Evolutionary conservation across 2,797 vertebrate species (phyloP).

Genomic region (Antennarius maculatus): DNA sequence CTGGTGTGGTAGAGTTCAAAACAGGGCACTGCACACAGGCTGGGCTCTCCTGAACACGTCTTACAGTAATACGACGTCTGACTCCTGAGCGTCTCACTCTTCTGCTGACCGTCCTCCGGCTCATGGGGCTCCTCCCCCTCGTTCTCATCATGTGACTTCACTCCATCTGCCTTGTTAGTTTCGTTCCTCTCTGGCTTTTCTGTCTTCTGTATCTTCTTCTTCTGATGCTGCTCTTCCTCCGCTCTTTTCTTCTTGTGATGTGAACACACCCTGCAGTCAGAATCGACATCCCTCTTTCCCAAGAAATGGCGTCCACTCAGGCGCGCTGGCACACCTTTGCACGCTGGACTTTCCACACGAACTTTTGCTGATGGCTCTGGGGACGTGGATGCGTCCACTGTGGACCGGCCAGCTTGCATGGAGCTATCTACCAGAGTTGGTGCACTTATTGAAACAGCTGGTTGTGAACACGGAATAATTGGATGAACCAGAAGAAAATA

Average conservation of each 20-base stretch:
- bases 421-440: slow-evolving; percentile 68
- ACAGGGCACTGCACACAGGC: slow-evolving; percentile 76
- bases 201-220: slow-evolving; percentile 19
- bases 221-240: slow-evolving; percentile 40
- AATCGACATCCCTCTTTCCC: slow-evolving; percentile 47
- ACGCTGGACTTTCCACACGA: slow-evolving; percentile 40
- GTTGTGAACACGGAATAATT: slow-evolving; percentile 56
- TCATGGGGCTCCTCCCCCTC: slow-evolving; percentile 27
- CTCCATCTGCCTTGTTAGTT: accelerated
- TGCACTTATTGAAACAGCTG: slow-evolving; percentile 69
- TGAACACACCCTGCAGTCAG: slow-evolving; percentile 72
- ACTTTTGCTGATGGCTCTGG: slow-evolving; percentile 23
- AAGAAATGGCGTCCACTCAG: slow-evolving; percentile 74
- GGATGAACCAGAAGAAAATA: slow-evolving; percentile 18
- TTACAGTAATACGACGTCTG: slow-evolving; percentile 71
- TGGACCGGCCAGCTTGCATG: slow-evolving; percentile 28
- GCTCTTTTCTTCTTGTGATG: slow-evolving; percentile 54
- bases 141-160: neutral
- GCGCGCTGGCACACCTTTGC: slow-evolving; percentile 55
- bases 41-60: slow-evolving; percentile 71
- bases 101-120: slow-evolving; percentile 23
- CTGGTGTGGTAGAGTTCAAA: slow-evolving; percentile 78
- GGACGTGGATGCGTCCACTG: slow-evolving; percentile 53
- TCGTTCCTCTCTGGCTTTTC: slow-evolving; percentile 14
- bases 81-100: neutral